phyloP scores from a whole-genome alignment of 2,797 vertebrate species.

The Notolepis coatsorum region DNA sequence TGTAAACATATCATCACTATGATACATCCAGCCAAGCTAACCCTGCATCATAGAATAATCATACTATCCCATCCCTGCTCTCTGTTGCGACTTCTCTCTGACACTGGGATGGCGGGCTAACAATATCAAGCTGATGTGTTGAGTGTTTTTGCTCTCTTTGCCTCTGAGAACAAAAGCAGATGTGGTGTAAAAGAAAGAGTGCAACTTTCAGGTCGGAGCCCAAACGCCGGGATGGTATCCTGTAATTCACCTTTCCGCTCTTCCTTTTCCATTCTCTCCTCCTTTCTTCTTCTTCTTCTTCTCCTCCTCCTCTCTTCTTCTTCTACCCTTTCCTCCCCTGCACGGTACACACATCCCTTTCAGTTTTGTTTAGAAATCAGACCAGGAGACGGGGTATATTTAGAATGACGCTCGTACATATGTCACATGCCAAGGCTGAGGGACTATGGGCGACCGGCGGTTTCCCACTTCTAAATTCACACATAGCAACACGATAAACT shows the following conservation, averaged over 20 bases:
- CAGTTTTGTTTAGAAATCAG: slow-evolving; percentile 42
- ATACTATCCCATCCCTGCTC: slow-evolving; percentile 38
- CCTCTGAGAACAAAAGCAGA: slow-evolving; percentile 62
- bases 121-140: slow-evolving; percentile 45
- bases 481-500: slow-evolving; percentile 22
- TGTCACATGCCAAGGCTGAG: slow-evolving; percentile 40
- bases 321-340: neutral
- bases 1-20: slow-evolving; percentile 42
- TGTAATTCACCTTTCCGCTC: slow-evolving; percentile 4
- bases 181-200: slow-evolving; percentile 38
- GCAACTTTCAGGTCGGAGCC: slow-evolving; percentile 36
- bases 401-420: slow-evolving; percentile 44
- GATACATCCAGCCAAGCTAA: slow-evolving; percentile 25
- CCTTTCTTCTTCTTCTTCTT: neutral
- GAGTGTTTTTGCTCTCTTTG: slow-evolving; percentile 36
- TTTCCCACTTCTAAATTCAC: slow-evolving; percentile 27
- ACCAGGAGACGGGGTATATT: slow-evolving; percentile 41
- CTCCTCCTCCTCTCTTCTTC: neutral
- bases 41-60: slow-evolving; percentile 36
- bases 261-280: neutral
- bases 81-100: slow-evolving; percentile 38
- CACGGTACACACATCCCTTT: slow-evolving; percentile 9
- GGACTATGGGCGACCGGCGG: slow-evolving; percentile 17
- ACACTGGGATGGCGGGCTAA: slow-evolving; percentile 51
- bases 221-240: slow-evolving; percentile 16